phyloP scores from a whole-genome alignment of 2,888 invertebrate species.

The Acleris holmiana region DNA sequence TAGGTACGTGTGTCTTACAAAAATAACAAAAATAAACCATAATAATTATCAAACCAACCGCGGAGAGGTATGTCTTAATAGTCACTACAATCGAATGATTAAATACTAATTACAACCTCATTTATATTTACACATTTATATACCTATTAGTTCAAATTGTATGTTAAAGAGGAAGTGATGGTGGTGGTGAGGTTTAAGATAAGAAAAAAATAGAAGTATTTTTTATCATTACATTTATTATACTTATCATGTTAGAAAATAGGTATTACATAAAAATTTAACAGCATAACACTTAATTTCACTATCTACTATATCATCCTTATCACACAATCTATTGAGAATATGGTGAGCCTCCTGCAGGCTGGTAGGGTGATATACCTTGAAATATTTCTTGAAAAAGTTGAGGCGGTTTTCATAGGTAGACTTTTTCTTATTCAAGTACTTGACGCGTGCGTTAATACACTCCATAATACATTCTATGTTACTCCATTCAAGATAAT shows the following conservation, averaged over 20 bases:
- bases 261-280: constrained; percentile 11
- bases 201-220: neutral
- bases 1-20: too few relatives aligned
- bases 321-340: constrained; percentile 15
- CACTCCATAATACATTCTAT: constrained; percentile 20
- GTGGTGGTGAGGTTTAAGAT: neutral
- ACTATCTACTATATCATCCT: constrained; percentile 13
- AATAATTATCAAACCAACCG: too few relatives aligned
- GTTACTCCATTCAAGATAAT: constrained; percentile 5
- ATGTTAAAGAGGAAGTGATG: too few relatives aligned
- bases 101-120: too few relatives aligned
- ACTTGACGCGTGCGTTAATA: constrained; percentile 13
- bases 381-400: constrained; percentile 20
- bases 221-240: neutral
- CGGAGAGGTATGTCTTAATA: too few relatives aligned
- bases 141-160: too few relatives aligned
- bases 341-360: constrained; percentile 3
- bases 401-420: constrained; percentile 25
- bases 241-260: constrained; percentile 2
- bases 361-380: neutral
- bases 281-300: constrained; percentile 17
- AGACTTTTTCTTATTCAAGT: constrained; percentile 10
- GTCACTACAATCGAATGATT: too few relatives aligned
- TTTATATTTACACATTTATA: too few relatives aligned
- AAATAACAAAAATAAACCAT: too few relatives aligned